Conservation (phyloP, 2,797 vertebrate species). For the Arremon aurantiirostris region DNA sequence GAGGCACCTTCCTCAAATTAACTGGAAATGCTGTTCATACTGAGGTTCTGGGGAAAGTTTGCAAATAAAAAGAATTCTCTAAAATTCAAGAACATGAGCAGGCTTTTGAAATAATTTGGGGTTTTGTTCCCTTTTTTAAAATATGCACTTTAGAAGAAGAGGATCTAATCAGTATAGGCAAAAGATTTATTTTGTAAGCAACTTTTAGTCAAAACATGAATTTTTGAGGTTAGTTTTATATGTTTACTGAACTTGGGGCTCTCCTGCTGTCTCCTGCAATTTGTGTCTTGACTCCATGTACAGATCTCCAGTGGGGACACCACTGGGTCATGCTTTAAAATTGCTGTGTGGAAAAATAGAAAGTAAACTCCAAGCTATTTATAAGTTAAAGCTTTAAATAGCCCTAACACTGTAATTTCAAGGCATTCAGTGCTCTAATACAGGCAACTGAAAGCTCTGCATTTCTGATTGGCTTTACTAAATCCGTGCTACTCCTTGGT, state of each 20-base stretch:
- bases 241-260: background rate
- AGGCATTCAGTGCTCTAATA: slow-evolving; percentile 4
- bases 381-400: background rate
- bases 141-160: background rate
- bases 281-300: background rate
- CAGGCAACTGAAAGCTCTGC: background rate
- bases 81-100: background rate
- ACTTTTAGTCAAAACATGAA: background rate
- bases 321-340: background rate
- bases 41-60: background rate
- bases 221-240: background rate
- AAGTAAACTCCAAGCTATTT: background rate
- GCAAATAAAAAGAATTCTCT: background rate
- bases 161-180: background rate
- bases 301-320: background rate
- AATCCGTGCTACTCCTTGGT: background rate
- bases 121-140: background rate
- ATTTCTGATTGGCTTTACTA: background rate
- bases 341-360: background rate
- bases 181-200: background rate
- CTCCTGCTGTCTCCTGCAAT: background rate
- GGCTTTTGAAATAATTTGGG: background rate
- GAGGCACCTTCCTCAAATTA: background rate
- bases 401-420: background rate
- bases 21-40: background rate